A percentile compares a stretch with the other conserved stretches of the same genome.
Conservation (phyloP, 2,113 vertebrate genomes). For the Petrocephalus zakoni region DNA sequence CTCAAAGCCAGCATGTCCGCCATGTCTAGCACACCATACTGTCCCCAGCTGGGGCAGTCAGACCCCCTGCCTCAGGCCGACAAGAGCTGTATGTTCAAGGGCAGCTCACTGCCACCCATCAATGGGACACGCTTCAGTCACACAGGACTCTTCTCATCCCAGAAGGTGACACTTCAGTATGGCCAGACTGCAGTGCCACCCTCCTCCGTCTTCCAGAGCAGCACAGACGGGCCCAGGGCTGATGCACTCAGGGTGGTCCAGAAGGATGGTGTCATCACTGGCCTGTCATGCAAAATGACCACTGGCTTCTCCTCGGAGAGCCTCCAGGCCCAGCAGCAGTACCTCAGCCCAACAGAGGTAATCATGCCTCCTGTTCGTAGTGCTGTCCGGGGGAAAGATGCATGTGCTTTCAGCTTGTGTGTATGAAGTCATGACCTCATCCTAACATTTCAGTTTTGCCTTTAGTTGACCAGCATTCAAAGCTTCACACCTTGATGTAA, state of each 20-base stretch:
- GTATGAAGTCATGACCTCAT: neutral
- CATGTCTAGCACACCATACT: slow-evolving; percentile 26
- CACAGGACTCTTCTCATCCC: slow-evolving; percentile 21
- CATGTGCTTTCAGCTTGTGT: neutral
- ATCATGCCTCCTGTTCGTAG: neutral
- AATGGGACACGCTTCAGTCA: neutral
- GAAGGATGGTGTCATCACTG: slow-evolving; percentile 23
- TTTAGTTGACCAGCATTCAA: neutral
- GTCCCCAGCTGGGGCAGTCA: slow-evolving; percentile 27
- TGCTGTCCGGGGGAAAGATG: neutral
- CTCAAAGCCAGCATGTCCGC: neutral
- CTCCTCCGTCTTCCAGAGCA: slow-evolving; percentile 39
- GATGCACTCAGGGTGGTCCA: slow-evolving; percentile 29
- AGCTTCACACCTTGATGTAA: neutral
- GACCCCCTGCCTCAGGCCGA: slow-evolving; percentile 18
- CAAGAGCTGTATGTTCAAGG: slow-evolving; percentile 42
- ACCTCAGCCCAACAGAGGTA: slow-evolving; percentile 45
- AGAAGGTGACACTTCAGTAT: neutral
- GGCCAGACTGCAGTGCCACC: slow-evolving; percentile 34
- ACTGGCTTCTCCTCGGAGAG: slow-evolving; percentile 24
- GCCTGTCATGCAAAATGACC: accelerated
- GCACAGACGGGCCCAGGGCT: accelerated
- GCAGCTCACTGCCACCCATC: slow-evolving; percentile 13
- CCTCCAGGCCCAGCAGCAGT: slow-evolving; percentile 17
- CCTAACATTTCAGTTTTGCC: neutral